Percentiles rank a stretch among this genome's conserved stretches.
Conservation (phyloP, 2,113 vertebrate species). For the Corythornis cristatus region DNA sequence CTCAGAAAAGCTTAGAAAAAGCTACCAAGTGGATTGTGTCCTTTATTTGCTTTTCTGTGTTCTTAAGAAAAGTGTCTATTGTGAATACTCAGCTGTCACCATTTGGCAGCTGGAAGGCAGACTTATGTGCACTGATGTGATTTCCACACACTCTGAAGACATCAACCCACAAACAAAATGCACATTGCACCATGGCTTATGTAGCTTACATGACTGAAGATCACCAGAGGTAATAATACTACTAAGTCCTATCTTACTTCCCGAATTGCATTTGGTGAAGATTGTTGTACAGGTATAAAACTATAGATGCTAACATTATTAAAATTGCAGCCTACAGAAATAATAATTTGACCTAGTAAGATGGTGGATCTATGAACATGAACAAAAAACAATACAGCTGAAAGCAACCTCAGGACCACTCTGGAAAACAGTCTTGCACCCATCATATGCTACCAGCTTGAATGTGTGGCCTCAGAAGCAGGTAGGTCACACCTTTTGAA, state of each 20-base stretch:
- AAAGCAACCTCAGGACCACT: background rate
- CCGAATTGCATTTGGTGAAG: background rate
- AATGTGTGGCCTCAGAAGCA: accelerated
- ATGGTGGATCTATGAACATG: background rate
- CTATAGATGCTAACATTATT: background rate
- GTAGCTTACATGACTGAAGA: background rate
- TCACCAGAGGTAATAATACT: background rate
- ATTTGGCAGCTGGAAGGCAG: background rate
- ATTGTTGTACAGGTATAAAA: background rate
- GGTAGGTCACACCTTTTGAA: background rate
- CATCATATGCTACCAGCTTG: background rate
- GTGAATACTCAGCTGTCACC: background rate
- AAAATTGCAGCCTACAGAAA: background rate
- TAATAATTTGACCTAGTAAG: background rate
- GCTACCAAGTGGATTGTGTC: background rate
- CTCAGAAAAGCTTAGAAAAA: background rate
- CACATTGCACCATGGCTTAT: background rate
- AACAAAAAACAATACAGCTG: background rate
- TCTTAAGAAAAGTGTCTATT: background rate
- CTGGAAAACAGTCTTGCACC: background rate
- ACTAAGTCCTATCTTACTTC: background rate
- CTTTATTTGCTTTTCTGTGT: background rate
- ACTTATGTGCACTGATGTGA: background rate
- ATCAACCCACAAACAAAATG: background rate
- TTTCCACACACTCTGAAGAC: background rate